Evolutionary conservation across 2,113 vertebrate genomes (phyloP).

Genomic region (Sisor rabdophorus): DNA sequence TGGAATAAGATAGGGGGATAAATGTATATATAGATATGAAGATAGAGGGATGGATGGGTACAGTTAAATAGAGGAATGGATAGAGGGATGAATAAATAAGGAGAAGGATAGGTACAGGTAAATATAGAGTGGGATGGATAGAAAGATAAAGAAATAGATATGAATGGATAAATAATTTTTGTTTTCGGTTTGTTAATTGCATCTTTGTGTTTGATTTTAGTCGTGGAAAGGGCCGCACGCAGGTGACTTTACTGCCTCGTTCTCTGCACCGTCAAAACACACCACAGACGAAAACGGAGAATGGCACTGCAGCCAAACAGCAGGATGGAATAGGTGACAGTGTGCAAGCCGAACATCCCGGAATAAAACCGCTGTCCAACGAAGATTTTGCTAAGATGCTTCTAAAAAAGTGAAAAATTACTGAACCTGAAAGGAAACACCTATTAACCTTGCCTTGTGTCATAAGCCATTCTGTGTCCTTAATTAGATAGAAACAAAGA

Average conservation of each 20-base stretch:
- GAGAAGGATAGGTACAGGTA: too few relatives aligned
- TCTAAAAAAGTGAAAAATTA: slow-evolving; percentile 76
- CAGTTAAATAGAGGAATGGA: too few relatives aligned
- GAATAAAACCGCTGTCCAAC: slow-evolving; percentile 83
- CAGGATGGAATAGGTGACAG: slow-evolving; percentile 28
- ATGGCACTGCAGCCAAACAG: slow-evolving; percentile 70
- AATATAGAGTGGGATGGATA: too few relatives aligned
- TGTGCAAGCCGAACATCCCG: slow-evolving; percentile 4
- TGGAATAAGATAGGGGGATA: too few relatives aligned
- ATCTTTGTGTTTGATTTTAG: slow-evolving; percentile 58
- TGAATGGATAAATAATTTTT: not conserved
- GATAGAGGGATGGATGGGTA: too few relatives aligned
- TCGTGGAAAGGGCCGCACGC: slow-evolving; percentile 88
- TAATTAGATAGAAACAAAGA: slow-evolving; percentile 56
- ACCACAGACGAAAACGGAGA: slow-evolving; percentile 71
- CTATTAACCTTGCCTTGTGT: slow-evolving; percentile 61
- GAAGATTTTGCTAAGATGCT: slow-evolving; percentile 94
- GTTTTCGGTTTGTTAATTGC: not conserved
- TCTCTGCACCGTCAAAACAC: slow-evolving; percentile 77
- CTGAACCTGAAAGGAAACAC: not conserved
- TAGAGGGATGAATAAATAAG: too few relatives aligned
- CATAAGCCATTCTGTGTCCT: slow-evolving; percentile 78
- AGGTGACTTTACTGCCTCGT: slow-evolving; percentile 86
- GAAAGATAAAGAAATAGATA: too few relatives aligned
- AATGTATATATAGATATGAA: too few relatives aligned